phyloP scores from a whole-genome alignment of 2,888 invertebrate genomes.

The Cataglyphis cursor region DNA sequence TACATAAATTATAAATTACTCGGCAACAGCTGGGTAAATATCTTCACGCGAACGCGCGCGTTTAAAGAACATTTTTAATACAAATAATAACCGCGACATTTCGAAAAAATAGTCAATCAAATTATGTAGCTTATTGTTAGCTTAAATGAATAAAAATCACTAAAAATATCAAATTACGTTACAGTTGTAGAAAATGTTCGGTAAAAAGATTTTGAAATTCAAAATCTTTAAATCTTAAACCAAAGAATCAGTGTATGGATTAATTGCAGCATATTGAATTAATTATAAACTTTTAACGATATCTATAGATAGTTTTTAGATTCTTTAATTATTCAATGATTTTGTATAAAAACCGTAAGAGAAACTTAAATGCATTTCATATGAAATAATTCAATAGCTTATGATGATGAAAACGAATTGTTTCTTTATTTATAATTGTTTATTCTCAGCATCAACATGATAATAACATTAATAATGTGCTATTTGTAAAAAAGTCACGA shows the following conservation, averaged over 20 bases:
- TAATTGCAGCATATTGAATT: neutral
- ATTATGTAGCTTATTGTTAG: neutral
- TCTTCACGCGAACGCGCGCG: neutral
- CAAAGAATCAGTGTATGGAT: neutral
- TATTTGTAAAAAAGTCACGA: slow-evolving; percentile 65
- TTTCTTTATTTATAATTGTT: slow-evolving; percentile 69
- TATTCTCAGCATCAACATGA: slow-evolving; percentile 78
- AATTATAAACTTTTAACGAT: neutral
- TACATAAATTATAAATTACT: neutral
- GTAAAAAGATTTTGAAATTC: neutral
- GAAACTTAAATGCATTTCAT: neutral
- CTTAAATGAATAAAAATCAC: neutral
- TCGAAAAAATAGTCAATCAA: neutral
- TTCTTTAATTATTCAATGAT: neutral
- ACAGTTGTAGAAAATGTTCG: neutral
- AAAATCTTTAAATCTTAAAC: neutral
- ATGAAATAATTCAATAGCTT: neutral
- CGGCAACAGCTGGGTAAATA: neutral
- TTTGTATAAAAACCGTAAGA: neutral
- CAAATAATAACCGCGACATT: neutral
- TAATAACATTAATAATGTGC: slow-evolving; percentile 74
- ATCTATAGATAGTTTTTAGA: neutral
- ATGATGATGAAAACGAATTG: neutral
- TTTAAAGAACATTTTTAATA: neutral
- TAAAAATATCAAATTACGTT: neutral